These are phyloP conservation scores for Neotoma lepida DNA, from an alignment of 2,113 vertebrate species.

Conservation along the genomic window DNA sequence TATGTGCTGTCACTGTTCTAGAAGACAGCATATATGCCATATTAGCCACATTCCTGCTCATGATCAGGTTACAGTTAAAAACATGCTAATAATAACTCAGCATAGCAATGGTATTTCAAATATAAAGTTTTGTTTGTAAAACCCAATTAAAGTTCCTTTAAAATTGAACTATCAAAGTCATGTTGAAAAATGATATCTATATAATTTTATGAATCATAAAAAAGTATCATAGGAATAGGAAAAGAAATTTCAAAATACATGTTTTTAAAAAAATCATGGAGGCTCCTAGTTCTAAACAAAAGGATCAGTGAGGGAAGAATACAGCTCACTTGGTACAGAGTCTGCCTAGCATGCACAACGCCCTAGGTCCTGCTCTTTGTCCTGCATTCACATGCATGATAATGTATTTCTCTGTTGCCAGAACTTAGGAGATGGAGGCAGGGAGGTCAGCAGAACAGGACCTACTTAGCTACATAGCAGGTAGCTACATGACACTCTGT, in stretches of 20 bases:
- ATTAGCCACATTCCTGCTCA: not conserved
- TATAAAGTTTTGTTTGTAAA: not conserved
- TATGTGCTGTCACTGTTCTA: not conserved
- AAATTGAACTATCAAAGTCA: constrained; percentile 11
- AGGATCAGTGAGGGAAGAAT: no score
- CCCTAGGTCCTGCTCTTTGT: no score
- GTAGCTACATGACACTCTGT: not conserved
- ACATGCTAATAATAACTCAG: not conserved
- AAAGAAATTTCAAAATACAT: not conserved
- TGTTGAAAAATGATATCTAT: not conserved
- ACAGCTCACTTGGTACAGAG: not conserved
- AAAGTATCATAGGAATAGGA: not conserved
- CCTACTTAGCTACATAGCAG: not conserved
- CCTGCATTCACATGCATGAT: not conserved
- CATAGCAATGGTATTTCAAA: not conserved
- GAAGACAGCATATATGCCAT: not conserved
- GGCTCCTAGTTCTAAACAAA: not conserved
- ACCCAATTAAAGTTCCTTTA: not conserved
- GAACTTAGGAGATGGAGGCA: not conserved
- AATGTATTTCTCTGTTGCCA: not conserved
- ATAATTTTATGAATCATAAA: constrained; percentile 28
- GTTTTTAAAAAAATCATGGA: not conserved
- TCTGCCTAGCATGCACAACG: no score
- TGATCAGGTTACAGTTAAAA: constrained; percentile 1
- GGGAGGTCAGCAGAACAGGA: not conserved